Percentiles rank a stretch among this genome's conserved stretches.
Conservation (phyloP, 2,797 vertebrate species). For the Acrossocheilus fasciatus region DNA sequence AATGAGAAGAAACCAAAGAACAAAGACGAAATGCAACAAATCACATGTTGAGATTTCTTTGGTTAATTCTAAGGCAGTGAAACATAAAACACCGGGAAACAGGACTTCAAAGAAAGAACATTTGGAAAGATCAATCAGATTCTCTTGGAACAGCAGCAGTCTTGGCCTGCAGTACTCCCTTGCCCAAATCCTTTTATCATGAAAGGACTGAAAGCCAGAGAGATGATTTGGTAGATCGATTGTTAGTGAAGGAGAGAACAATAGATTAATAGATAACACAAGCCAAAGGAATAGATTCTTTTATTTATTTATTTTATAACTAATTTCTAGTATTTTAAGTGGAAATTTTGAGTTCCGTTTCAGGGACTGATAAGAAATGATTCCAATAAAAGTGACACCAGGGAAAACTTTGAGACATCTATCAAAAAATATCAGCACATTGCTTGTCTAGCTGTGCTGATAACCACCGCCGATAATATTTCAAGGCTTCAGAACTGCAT, state of each 20-base stretch:
- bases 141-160: conserved; percentile 28
- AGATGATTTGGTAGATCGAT: conserved; percentile 14
- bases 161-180: conserved; percentile 12
- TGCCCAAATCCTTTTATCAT: conserved; percentile 23
- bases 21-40: conserved; percentile 1
- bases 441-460: neutral
- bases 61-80: conserved; percentile 10
- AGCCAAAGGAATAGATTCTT: neutral
- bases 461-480: neutral
- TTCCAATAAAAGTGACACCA: neutral
- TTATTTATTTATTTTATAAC: neutral
- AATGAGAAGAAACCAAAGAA: conserved; percentile 17
- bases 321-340: conserved; percentile 3
- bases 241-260: conserved; percentile 12
- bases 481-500: neutral
- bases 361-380: neutral
- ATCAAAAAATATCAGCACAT: neutral
- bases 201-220: conserved; percentile 16
- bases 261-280: neutral
- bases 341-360: neutral
- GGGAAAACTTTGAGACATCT: neutral
- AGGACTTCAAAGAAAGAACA: conserved; percentile 31
- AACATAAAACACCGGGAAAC: conserved; percentile 11
- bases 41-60: conserved; percentile 15
- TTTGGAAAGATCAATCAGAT: conserved; percentile 30